phyloP scores from a whole-genome alignment of 2,797 vertebrate genomes.

The Falco rusticolus region DNA sequence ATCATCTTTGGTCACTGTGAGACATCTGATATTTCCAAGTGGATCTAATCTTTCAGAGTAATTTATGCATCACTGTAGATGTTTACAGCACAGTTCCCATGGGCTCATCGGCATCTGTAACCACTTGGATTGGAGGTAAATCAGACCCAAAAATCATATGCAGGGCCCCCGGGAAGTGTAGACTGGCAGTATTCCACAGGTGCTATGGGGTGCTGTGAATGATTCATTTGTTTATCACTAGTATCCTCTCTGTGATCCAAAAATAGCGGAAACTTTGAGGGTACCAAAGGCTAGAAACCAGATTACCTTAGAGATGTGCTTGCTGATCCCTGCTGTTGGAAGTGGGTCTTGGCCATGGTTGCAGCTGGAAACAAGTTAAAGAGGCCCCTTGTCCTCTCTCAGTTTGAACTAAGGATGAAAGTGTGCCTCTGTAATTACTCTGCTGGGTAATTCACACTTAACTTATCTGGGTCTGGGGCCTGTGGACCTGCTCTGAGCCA shows the following conservation, averaged over 20 bases:
- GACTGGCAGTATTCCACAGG: not conserved
- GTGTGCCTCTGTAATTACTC: not conserved
- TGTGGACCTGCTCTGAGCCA: rapidly evolving
- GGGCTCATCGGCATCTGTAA: not conserved
- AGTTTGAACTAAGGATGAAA: not conserved
- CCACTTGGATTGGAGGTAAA: not conserved
- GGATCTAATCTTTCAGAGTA: not conserved
- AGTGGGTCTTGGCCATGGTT: not conserved
- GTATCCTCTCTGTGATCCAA: not conserved
- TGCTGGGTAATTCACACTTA: not conserved
- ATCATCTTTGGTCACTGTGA: not conserved
- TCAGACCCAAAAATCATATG: not conserved
- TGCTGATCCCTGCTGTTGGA: not conserved
- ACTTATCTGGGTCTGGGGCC: not conserved
- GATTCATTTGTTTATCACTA: not conserved
- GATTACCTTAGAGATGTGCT: not conserved
- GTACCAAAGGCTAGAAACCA: not conserved
- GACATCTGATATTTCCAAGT: not conserved
- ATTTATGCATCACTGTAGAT: not conserved
- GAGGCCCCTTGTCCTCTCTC: not conserved
- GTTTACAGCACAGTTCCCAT: not conserved
- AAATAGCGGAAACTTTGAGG: not conserved
- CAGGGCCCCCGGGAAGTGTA: not conserved
- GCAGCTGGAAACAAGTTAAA: not conserved
- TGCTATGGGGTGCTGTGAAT: rapidly evolving